Evolutionary conservation across 2,797 vertebrate genomes (phyloP), one percentile per base, ranked within the genome.

Genomic region (Phyllotis vaccarum): DNA sequence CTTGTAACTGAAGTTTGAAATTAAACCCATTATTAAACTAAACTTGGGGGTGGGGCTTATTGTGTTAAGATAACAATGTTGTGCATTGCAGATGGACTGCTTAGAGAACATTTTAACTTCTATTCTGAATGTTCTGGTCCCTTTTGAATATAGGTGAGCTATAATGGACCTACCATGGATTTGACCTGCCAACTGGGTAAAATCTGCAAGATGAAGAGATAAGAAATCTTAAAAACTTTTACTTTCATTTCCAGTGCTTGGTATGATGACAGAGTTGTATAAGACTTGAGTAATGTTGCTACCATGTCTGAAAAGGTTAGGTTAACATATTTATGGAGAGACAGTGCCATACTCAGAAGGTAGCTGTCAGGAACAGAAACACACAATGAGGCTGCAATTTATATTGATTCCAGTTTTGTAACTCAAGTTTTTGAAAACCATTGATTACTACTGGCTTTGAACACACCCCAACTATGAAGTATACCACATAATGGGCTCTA

Each of bases 61-160:
- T 56, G 40, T 70, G 92, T 64, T 78, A 54, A 97, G 76, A 93
- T 49, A 85, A 94, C 96, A 96, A 87, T 89, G 79, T 95, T 49
- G 72, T 85, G 60, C 66, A 70, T 24, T 95, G 37, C 66, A 95
- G n/a, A n/a, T n/a, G n/a, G n/a, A 93, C 49, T 72, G 62, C 80
- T 79, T 34, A 88, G 24, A 95, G 68, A 91, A 87, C 89, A 75
- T 93, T 85, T 97, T 95, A 91, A 96, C 94, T 96, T 96, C 78
- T 96, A 86, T 96, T 96, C 90, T 60, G 62, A 90, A 70, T 80
- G 68, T 21, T 82, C 66, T 22, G 34, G 27, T 56, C 62, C 80
- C 62, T 94, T 94, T 96, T 66, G 81, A 81, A 96, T 88, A 11
- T 19, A 95, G 81, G 95, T 95, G 76, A 86, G 60, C 90, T 94